Base-by-base conservation (phyloP, 1,140 invertebrate species). In the Zaprionus inermis region DNA sequence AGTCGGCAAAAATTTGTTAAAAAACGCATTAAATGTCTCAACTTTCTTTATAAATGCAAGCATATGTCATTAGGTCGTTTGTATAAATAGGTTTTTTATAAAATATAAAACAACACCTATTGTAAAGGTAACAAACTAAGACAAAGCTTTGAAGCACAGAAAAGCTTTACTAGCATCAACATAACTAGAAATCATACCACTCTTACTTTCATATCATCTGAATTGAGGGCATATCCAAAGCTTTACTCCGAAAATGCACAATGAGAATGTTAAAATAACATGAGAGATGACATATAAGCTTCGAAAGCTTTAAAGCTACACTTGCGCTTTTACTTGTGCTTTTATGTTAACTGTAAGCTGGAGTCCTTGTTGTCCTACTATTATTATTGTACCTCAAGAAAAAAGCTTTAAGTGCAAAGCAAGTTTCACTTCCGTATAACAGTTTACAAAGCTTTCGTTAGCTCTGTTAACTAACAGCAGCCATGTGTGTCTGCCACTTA, bases 311-410 rank as follows among this genome's bases (percentile, higher is more conserved):
- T 9, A 16, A 41, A 9, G n/a, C 2, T 9, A 6, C n/a, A n/a
- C n/a, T n/a, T n/a, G n/a, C n/a, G n/a, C n/a, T 16, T 5, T 16
- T 44, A 2, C 5, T 4, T 44, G 38, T 16, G n/a, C 3, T 44
- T 44, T 7, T 16, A 18, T 51, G 51, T 69, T 57, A 60, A 77
- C 58, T 67, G 61, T 12, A 24, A 34, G 60, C 28, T 51, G 10
- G 16, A 20, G 24, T 28, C 10, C 9, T 18, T 9, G n/a, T n/a
- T 18, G n/a, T 44, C 4, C 10, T 20, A 11, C 0, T 3, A 18
- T 1, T 49, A 11, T 49, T 49, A 49, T 49, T n/a, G n/a, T n/a
- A n/a, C n/a, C n/a, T n/a, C n/a, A n/a, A n/a, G n/a, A n/a, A n/a
- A n/a, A 49, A 3, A 3, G 3, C 0, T 1, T 49, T 11, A 22